phyloP scores from a whole-genome alignment of 2,113 vertebrate species.

The Trochalopteron elliotii region DNA sequence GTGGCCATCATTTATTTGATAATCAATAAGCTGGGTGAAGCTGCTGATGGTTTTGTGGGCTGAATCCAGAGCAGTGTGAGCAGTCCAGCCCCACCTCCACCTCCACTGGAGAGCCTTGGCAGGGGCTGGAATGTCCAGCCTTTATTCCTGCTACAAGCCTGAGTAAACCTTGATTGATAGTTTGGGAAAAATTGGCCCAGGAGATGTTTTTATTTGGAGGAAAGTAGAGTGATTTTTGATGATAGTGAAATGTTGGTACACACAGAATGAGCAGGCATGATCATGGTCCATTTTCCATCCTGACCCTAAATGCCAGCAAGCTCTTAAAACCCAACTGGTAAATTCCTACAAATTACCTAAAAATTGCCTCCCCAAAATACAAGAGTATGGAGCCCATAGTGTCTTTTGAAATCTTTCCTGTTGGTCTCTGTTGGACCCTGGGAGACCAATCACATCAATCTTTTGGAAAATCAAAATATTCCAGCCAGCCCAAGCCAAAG shows the following conservation, averaged over 20 bases:
- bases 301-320: neutral
- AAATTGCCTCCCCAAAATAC: rapidly evolving
- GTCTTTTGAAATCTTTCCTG: neutral
- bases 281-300: rapidly evolving
- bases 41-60: neutral
- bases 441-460: rapidly evolving
- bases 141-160: neutral
- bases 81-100: rapidly evolving
- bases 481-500: neutral
- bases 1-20: neutral
- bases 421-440: neutral
- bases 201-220: neutral
- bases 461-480: neutral
- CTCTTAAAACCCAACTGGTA: neutral
- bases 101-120: neutral
- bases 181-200: neutral
- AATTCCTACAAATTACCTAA: neutral
- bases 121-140: neutral
- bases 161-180: rapidly evolving
- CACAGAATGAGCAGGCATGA: rapidly evolving
- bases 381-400: neutral
- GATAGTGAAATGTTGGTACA: neutral
- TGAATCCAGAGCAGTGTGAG: neutral
- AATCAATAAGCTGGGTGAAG: neutral
- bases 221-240: neutral